Percentiles rank a stretch among this genome's conserved stretches.
phyloP scores from a whole-genome alignment of 2,113 vertebrate genomes.

The Dasyornis broadbenti region DNA sequence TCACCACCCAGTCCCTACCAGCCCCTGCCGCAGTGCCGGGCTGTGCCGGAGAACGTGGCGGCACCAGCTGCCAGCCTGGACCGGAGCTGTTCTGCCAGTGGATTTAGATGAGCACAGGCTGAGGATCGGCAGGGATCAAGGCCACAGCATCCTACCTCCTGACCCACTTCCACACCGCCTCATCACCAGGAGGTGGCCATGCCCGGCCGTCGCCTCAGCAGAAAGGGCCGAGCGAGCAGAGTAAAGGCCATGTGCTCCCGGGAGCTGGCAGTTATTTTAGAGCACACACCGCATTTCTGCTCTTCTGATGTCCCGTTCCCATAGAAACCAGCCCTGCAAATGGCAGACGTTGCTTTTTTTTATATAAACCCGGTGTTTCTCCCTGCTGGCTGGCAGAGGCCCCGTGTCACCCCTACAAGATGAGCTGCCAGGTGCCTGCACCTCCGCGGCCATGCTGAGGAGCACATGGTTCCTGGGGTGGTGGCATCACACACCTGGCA shows the following conservation, averaged over 20 bases:
- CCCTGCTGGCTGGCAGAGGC: not conserved
- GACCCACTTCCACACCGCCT: not conserved
- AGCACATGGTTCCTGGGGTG: accelerated
- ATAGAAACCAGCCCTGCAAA: conserved; percentile 56
- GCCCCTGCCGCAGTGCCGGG: accelerated
- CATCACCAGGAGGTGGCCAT: accelerated
- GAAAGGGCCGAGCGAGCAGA: not conserved
- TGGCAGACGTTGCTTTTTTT: not conserved
- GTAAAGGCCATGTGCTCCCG: not conserved
- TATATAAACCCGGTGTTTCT: not conserved
- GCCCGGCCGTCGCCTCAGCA: accelerated
- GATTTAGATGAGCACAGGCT: not conserved
- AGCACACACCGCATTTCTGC: not conserved
- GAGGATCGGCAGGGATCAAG: not conserved
- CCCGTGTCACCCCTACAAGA: not conserved
- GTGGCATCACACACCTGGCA: accelerated
- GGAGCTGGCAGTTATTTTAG: not conserved
- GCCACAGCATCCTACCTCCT: not conserved
- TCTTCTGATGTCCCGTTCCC: conserved; percentile 50
- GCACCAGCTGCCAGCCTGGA: not conserved
- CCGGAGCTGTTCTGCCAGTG: accelerated
- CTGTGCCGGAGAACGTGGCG: accelerated
- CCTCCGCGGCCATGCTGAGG: accelerated
- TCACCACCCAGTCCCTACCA: not conserved
- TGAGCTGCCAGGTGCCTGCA: not conserved